Evolutionary conservation across 2,888 invertebrate genomes (phyloP), one percentile per base, ranked within the genome.

Genomic region (Chymomyza caudatula): DNA sequence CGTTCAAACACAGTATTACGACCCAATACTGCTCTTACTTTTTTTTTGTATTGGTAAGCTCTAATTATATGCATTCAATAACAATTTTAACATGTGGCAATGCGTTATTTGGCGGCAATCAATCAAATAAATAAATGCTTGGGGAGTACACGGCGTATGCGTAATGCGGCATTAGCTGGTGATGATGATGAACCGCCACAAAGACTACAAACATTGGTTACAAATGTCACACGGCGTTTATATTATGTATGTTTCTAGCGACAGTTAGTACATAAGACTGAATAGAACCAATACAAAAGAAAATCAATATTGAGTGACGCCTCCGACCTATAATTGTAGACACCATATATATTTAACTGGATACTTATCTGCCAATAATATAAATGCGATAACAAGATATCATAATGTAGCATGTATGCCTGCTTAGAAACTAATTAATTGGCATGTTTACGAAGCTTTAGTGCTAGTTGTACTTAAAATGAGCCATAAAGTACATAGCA

Each of bases 141-240:
- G 1, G 19, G 19, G 44, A 37, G 47, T 53, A 5, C 29, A 19
- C 4, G 15, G 1, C 51, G n/a, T 22, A 62, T 70, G 57, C 57
- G 60, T 56, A 63, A 73, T 60, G 60, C 19, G 42, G 43, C 73
- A 73, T 76, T 65, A 72, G 57, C 51, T 55, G 64, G 62, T 55
- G 73, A 68, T n/a, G n/a, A n/a, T n/a, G n/a, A n/a, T n/a, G n/a
- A 19, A 13, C 61, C 29, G 17, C 5, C 60, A 22, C 53, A 67
- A 60, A 44, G 8, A 20, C 29, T 23, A 42, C 13, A 20, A 19
- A 49, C 23, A 37, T 37, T 13, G 2, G 2, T 37, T 37, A 37
- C 11, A 37, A 37, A 37, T 37, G 29, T 22, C 2, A 54, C 47
- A 58, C 19, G 37, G 25, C 17, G 37, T 4, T n/a, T 5, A 1